Evolutionary conservation across 1,140 invertebrate genomes (phyloP).

Genomic region (Leptonema lineaticorne): DNA sequence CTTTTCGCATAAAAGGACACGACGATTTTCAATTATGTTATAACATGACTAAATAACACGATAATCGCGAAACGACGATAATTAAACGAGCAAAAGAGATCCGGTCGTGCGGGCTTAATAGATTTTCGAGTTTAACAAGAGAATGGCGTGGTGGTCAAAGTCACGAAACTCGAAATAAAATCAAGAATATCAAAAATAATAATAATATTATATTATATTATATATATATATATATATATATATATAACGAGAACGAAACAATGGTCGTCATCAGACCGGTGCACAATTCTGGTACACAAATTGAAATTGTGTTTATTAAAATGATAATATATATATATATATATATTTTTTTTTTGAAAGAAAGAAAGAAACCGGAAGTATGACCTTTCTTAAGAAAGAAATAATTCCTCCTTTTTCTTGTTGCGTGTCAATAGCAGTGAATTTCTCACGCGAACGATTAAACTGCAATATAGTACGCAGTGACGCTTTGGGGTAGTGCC

Average conservation of each 20-base stretch:
- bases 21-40: too few species aligned
- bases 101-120: constrained; percentile 1
- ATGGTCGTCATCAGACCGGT: not conserved
- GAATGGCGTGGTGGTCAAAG: constrained; percentile 13
- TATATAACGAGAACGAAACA: too few species aligned
- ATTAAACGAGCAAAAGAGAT: too few species aligned
- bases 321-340: not conserved
- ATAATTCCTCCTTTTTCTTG: constrained; percentile 18
- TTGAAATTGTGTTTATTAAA: not conserved
- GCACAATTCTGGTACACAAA: too few species aligned
- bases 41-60: too few species aligned
- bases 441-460: not conserved
- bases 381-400: not conserved
- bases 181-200: not conserved
- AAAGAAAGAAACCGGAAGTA: constrained; percentile 11
- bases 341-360: too few species aligned
- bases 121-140: constrained; percentile 14
- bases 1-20: too few species aligned
- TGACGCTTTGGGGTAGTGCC: too few species aligned
- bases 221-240: too few species aligned
- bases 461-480: not conserved
- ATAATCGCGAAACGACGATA: too few species aligned
- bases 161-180: not conserved
- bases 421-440: not conserved
- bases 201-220: not conserved